Conservation (phyloP, 2,888 invertebrate genomes). For the Hofmannophila pseudospretella region DNA sequence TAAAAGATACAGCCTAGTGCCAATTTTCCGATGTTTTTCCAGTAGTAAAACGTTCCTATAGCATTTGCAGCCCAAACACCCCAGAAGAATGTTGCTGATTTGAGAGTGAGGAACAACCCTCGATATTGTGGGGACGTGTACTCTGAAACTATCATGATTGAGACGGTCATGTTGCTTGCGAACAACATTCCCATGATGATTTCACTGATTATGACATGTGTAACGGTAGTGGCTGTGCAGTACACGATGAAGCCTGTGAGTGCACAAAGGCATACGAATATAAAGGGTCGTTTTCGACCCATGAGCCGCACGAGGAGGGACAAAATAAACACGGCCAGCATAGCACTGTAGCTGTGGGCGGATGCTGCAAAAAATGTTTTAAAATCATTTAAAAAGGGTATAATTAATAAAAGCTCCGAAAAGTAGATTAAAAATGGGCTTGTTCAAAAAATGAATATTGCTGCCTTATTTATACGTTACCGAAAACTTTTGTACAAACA, state of each 20-base stretch:
- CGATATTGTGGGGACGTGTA: slow-evolving; percentile 19
- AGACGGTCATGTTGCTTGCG: slow-evolving; percentile 10
- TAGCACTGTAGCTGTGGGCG: too few species aligned
- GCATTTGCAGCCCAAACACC: slow-evolving; percentile 19
- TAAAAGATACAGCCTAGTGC: slow-evolving; percentile 14
- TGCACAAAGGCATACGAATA: slow-evolving; percentile 7
- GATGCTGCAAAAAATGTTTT: too few species aligned
- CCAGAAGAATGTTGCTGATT: slow-evolving; percentile 18
- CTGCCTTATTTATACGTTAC: too few species aligned
- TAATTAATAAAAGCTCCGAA: too few species aligned
- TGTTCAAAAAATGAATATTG: too few species aligned
- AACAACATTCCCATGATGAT: slow-evolving; percentile 12
- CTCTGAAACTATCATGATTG: slow-evolving; percentile 18
- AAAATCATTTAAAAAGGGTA: too few species aligned
- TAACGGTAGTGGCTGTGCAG: slow-evolving; percentile 14
- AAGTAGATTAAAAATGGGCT: too few species aligned
- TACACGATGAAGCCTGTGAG: slow-evolving; percentile 14
- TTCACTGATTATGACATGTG: slow-evolving; percentile 17
- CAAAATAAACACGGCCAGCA: too few species aligned
- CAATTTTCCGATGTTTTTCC: slow-evolving; percentile 17
- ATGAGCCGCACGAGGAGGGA: too few species aligned
- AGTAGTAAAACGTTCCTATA: slow-evolving; percentile 18
- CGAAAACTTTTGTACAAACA: too few species aligned
- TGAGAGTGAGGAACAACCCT: slow-evolving; percentile 17
- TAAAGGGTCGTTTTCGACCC: slow-evolving; percentile 12